Base-by-base conservation (phyloP, 2,888 invertebrate genomes). In the Acleris literana region DNA sequence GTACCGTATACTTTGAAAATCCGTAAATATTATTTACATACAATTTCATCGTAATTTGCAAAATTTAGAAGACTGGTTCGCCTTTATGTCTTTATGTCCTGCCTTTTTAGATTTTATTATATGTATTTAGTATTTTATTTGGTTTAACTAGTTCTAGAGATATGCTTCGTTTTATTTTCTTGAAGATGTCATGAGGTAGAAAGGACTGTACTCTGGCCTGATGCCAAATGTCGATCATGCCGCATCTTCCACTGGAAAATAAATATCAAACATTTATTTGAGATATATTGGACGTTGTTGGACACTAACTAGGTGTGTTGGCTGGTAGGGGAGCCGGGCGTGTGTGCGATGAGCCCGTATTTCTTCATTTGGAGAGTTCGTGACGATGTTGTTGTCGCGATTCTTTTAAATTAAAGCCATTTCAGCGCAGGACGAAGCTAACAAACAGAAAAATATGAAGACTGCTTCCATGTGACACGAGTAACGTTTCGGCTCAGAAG, bases 161-260 rank as follows among this genome's bases (percentile, higher is more conserved):
- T 81, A 75, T 77, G 79, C 77, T 82, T 78, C 78, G 80, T 85
- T 84, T 84, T 81, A 83, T 86, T 81, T 82, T 74, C 79, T 76
- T 84, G 79, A 81, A 88, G 77, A 84, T 90, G 87, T 87, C 87
- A 82, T 81, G 80, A 83, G 81, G 82, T 83, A 87, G 86, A 86
- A 87, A 87, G 88, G 88, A 85, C 86, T 84, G 83, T 84, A 83
- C 74, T 87, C 88, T 92, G 92, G 92, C 86, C 76, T 79, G 72
- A 71, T 85, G 92, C 92, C 92, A 92, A 90, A 81, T 82, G 72
- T 81, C 85, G 80, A 85, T 83, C 82, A 84, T 84, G 86, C 82
- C 87, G 86, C 82, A 86, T 88, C 84, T 86, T 85, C 82, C 82
- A 78, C 79, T 80, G 80, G 84, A 83, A 84, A 87, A 88, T 80